These are phyloP conservation scores for Ecliptopera silaceata DNA, from an alignment of 2,888 invertebrate genomes.

Conservation along the genomic window DNA sequence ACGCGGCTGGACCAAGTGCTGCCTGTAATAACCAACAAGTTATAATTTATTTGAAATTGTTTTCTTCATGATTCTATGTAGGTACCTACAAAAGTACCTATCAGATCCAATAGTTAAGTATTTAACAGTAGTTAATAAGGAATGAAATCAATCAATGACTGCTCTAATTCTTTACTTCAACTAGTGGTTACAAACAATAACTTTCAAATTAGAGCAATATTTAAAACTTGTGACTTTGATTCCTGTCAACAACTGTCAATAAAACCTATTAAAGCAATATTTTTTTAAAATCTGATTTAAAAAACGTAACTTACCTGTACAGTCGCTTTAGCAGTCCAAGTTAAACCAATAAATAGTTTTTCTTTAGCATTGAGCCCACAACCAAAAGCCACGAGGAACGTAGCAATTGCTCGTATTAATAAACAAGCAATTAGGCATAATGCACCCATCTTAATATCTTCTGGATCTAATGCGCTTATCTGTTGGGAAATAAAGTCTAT, in stretches of 20 bases:
- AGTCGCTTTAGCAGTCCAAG: slow-evolving; percentile 95
- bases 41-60: too few relatives aligned
- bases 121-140: too few relatives aligned
- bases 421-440: slow-evolving; percentile 85
- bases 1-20: slow-evolving; percentile 87
- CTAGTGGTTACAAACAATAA: too few relatives aligned
- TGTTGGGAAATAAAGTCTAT: slow-evolving; percentile 38
- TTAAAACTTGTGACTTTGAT: too few relatives aligned
- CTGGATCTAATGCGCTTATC: slow-evolving; percentile 83
- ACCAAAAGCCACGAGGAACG: slow-evolving; percentile 85
- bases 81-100: too few relatives aligned
- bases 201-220: too few relatives aligned
- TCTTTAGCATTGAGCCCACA: slow-evolving; percentile 90
- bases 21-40: slow-evolving; percentile 71
- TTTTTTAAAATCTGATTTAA: not conserved
- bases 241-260: too few relatives aligned
- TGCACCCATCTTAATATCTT: slow-evolving; percentile 85
- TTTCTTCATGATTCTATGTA: too few relatives aligned
- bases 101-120: too few relatives aligned
- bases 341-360: slow-evolving; percentile 90
- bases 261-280: not conserved
- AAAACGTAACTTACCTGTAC: slow-evolving; percentile 85
- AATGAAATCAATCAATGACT: too few relatives aligned
- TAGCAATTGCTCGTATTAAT: slow-evolving; percentile 82
- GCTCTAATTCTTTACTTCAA: too few relatives aligned